Evolutionary conservation across 2,113 vertebrate genomes (phyloP), one percentile per base, ranked within the genome.

Genomic region (Columbina picui): DNA sequence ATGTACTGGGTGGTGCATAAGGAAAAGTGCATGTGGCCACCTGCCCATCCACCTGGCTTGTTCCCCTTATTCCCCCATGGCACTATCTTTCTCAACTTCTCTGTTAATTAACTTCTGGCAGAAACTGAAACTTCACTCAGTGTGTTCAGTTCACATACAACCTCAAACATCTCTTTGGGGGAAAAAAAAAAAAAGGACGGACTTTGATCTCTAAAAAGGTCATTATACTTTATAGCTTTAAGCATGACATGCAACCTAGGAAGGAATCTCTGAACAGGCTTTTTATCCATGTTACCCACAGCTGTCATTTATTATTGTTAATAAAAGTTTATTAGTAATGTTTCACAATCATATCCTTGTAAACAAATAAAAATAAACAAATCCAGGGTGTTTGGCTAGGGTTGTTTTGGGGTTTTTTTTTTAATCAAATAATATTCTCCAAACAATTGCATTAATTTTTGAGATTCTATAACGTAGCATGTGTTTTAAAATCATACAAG

Each of bases 261-360:
- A 89, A 90, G 41, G 32, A 97, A 70, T 93, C 84, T 93, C 65
- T 90, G 88, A 96, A 93, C 57, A 63, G 61, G 38, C 65, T 61
- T 93, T 90, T 85, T 81, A 84, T 90, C 89, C 88, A 57, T 77
- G 73, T 71, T 90, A 93, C 75, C 67, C 90, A 67, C 97, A 97
- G 93, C 90, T 97, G 95, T 81, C 95, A 18, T 81, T 93, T 90
- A 96, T 97, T 96, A 94, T 79, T 96, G 90, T 81, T 96, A 96
- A 95, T 93, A 93, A 57, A 96, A 92, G 29, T 96, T 93, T 96
- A 95, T 95, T 97, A 95, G 85, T 30, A 92, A 69, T 55, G 52
- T 96, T 96, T 95, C 94, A 94, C 91, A 97, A 97, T 90, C 91
- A 89, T 89, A 95, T 65, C 68, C 87, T 90, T 80, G 67, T 95